Base-by-base conservation (phyloP, 2,113 vertebrate species). In the Rhombomys opimus region DNA sequence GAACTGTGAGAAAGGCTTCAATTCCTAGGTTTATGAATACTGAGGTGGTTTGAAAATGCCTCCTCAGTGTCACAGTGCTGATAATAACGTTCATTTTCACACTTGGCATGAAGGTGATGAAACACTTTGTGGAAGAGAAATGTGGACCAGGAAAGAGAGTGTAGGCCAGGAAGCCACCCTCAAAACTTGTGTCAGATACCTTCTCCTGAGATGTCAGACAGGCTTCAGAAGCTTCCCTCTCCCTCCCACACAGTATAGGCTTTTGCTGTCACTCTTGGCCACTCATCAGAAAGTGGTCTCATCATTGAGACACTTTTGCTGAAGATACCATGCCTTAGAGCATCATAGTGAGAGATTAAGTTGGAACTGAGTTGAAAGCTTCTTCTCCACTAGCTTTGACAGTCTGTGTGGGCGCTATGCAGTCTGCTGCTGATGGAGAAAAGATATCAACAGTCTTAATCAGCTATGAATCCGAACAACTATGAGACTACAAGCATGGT, bases 91-190 rank as follows among this genome's bases (percentile, higher is more conserved):
- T 59, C 8, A 32, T 11, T 4, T 38, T 30, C 23, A 46, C 2
- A 59, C 0, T 2, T n/a, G 59, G 38, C 41, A 15, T n/a, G 54
- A 41, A 12, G 11, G 2, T 50, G 57, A 50, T 0, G 1, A 50
- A 67, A 73, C 3, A 65, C 6, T 59, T n/a, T 7, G 22, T 38
- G 50, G 20, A 38, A 90, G 8, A 52, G 14, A 54, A 1, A 1
- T 5, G 41, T 46, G 78, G 5, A 30, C 54, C 54, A 20, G 52
- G 54, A 14, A n/a, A 89, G 13, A 65, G 23, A 1, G 1, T 8
- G 38, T n/a, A 13, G 0, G 8, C 5, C 81, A 54, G 7, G 23
- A 41, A 50, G 22, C 65, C 10, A 18, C 2, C 7, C 13, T 30
- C 6, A 30, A 35, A 81, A n/a, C 11, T 6, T 12, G 18, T n/a